Base-by-base conservation (phyloP, 1,140 invertebrate genomes). In the Ridgeia piscesae region DNA sequence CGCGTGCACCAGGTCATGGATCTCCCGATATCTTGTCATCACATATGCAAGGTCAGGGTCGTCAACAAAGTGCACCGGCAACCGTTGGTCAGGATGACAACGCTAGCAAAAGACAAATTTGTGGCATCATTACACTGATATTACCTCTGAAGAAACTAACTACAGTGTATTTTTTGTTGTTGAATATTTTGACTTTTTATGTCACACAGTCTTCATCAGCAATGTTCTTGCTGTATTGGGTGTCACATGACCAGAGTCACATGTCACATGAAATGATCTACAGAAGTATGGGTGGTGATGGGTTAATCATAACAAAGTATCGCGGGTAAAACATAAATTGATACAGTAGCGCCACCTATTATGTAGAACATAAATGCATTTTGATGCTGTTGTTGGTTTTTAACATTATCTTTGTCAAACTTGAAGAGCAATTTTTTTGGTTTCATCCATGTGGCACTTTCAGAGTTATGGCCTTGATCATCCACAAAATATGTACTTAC, bases 11-110 rank as follows among this genome's bases (percentile, higher is more conserved):
- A 99, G 97, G 96, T 99, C 99, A 95, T 99, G 99, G 33, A 98
- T 97, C 96, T 99, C 99, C 93, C 99, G 97, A 95, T 99, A 99
- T 89, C 99, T 96, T 96, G 99, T 98, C 98, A 99, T 99, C 4
- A 99, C 97, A 96, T 99, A 99, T 33, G 98, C 98, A 92, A 99
- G 96, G 93, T 99, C 97, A 8, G 97, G 96, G 96, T 99, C 98
- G 94, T 98, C 97, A 42, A 99, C 97, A 96, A 99, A 99, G 94
- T 98, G 97, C 0, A 99, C 99, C 50, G 97, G 96, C 93, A 97
- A 96, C 94, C 99, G 97, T 58, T 98, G 98, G 96, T 99, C 99
- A 6, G 99, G 98, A 31, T 98, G 98, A 33, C 91, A 91, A 17
- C 48, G 34, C 91, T 91, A 35, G 42, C 91, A 34, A 35, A 42